Evolutionary conservation across 2,888 invertebrate species (phyloP).

Genomic region (Cepaea hortensis): DNA sequence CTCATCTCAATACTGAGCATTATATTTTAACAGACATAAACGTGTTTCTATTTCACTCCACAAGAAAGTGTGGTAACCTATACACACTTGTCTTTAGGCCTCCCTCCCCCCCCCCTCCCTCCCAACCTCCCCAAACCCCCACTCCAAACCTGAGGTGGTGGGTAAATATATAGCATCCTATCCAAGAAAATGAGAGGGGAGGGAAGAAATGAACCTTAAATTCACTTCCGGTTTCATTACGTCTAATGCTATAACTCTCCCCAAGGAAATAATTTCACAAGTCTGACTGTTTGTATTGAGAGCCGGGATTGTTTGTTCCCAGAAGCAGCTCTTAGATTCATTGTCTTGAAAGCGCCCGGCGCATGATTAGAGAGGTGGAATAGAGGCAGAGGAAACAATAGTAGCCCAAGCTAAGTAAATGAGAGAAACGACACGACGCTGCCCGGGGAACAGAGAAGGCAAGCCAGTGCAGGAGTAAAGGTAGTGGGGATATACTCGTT

Average conservation of each 20-base stretch:
- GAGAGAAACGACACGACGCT: background rate
- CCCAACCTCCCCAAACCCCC: too few relatives aligned
- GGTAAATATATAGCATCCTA: too few relatives aligned
- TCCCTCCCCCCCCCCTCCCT: too few relatives aligned
- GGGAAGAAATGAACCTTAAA: background rate
- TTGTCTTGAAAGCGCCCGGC: background rate
- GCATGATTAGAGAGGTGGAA: background rate
- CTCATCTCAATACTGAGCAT: too few relatives aligned
- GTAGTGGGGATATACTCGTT: background rate
- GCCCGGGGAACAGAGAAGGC: background rate
- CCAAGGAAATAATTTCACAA: conserved; percentile 6
- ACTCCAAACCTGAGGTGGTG: too few relatives aligned
- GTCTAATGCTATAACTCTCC: background rate
- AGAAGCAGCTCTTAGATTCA: background rate
- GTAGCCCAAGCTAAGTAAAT: background rate
- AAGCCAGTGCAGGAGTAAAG: background rate
- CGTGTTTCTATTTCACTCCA: too few relatives aligned
- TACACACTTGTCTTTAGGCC: too few relatives aligned
- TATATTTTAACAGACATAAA: too few relatives aligned
- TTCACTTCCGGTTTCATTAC: conserved; percentile 10
- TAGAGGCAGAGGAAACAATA: background rate
- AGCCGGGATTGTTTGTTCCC: background rate
- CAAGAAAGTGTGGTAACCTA: too few relatives aligned
- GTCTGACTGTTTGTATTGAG: background rate
- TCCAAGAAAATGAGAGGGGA: background rate